phyloP scores from a whole-genome alignment of 2,797 vertebrate genomes.

The Dallia pectoralis region DNA sequence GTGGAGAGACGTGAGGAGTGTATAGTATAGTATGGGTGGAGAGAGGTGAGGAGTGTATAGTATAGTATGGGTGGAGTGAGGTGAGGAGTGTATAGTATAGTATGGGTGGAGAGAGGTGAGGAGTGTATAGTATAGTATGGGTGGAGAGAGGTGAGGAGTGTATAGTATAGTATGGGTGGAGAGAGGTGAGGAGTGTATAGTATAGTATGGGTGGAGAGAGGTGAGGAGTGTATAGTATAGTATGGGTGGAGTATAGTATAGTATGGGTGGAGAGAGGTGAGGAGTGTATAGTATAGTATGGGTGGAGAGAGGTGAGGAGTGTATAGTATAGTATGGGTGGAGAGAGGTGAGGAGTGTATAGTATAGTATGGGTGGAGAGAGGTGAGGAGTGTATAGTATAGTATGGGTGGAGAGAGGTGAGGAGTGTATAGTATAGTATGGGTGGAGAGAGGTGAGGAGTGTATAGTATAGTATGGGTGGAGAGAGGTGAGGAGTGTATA shows the following conservation, averaged over 20 bases:
- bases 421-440: conserved; percentile 28
- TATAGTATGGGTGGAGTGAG: conserved; percentile 29
- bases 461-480: conserved; percentile 30
- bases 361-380: conserved; percentile 29
- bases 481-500: conserved; percentile 18
- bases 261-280: conserved; percentile 26
- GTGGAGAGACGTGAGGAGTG: conserved; percentile 18
- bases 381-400: conserved; percentile 13
- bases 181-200: conserved; percentile 16
- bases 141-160: conserved; percentile 19
- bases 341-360: conserved; percentile 18
- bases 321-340: conserved; percentile 30
- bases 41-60: conserved; percentile 16
- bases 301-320: conserved; percentile 20
- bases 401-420: conserved; percentile 26
- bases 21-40: conserved; percentile 31
- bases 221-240: too few relatives aligned
- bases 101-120: conserved; percentile 26
- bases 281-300: conserved; percentile 28
- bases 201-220: conserved; percentile 29
- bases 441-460: conserved; percentile 20
- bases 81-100: conserved; percentile 11
- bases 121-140: conserved; percentile 29
- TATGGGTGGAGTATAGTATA: too few relatives aligned
- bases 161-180: conserved; percentile 31